These are phyloP conservation scores for Scomber scombrus DNA, from an alignment of 2,113 vertebrate genomes.

Conservation along the genomic window DNA sequence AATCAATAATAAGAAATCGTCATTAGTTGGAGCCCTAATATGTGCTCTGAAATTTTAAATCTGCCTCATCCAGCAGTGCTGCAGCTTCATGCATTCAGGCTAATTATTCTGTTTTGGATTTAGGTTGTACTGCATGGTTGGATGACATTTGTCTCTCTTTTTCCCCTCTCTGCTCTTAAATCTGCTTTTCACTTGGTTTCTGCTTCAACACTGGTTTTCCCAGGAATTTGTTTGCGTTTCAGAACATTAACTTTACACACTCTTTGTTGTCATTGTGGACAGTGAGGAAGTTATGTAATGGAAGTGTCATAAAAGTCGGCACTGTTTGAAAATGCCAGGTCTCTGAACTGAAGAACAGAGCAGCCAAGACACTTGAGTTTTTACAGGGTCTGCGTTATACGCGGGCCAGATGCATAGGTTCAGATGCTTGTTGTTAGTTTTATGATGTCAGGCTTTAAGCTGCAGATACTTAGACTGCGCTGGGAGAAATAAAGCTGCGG, in stretches of 20 bases:
- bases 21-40: too few relatives aligned
- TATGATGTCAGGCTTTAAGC: slow-evolving; percentile 76
- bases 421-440: slow-evolving; percentile 79
- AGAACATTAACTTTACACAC: slow-evolving; percentile 85
- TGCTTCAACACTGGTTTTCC: slow-evolving; percentile 48
- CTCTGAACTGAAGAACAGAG: slow-evolving; percentile 79
- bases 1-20: too few relatives aligned
- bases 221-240: slow-evolving; percentile 81
- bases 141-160: background rate
- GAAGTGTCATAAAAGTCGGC: slow-evolving; percentile 77
- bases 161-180: slow-evolving; percentile 1
- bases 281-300: slow-evolving; percentile 82
- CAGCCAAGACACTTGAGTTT: slow-evolving; percentile 69
- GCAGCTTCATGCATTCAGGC: background rate
- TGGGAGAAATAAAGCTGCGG: slow-evolving; percentile 43
- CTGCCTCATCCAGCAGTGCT: background rate
- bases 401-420: slow-evolving; percentile 67
- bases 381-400: slow-evolving; percentile 69
- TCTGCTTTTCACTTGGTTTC: slow-evolving; percentile 59
- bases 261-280: slow-evolving; percentile 81
- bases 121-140: background rate
- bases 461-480: slow-evolving; percentile 65
- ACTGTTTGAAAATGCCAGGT: slow-evolving; percentile 74
- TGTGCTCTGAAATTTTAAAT: too few relatives aligned
- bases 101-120: background rate